Conservation (phyloP, 2,888 invertebrate genomes). For the Thera britannica region DNA sequence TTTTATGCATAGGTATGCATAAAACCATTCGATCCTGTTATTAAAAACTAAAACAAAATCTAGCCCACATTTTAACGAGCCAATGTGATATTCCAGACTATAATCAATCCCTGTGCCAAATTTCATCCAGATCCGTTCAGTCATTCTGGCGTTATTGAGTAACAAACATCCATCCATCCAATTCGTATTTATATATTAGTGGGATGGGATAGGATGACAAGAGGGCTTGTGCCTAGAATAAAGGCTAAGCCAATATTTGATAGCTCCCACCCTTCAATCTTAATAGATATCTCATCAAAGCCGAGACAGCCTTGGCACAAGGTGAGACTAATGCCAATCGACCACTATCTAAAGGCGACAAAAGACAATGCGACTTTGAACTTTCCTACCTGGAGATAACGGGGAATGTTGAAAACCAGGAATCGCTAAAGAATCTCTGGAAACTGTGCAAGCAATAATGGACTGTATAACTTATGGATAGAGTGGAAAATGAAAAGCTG, state of each 20-base stretch:
- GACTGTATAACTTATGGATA: conserved; percentile 20
- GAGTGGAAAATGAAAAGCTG: conserved; percentile 15
- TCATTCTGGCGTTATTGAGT: too few relatives aligned
- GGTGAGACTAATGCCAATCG: conserved; percentile 41
- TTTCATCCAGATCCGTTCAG: too few relatives aligned
- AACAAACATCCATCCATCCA: too few relatives aligned
- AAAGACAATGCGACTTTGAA: conserved; percentile 15
- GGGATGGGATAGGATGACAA: too few relatives aligned
- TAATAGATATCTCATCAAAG: conserved; percentile 21
- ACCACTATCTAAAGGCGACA: conserved; percentile 40
- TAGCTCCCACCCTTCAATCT: neutral
- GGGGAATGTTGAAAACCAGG: neutral
- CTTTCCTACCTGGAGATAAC: conserved; percentile 22
- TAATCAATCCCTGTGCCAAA: too few relatives aligned
- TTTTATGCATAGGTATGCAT: too few relatives aligned
- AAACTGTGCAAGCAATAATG: conserved; percentile 5
- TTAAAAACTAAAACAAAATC: too few relatives aligned
- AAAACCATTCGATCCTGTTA: too few relatives aligned
- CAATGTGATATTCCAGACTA: too few relatives aligned
- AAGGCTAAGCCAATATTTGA: conserved; percentile 9
- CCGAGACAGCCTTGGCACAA: conserved; percentile 40
- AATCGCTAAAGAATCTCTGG: conserved; percentile 11
- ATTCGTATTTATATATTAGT: too few relatives aligned
- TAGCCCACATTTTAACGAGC: too few relatives aligned
- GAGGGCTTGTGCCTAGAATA: neutral